These are phyloP conservation scores for Melieria picta DNA, from an alignment of 2,888 invertebrate genomes.

Conservation along the genomic window DNA sequence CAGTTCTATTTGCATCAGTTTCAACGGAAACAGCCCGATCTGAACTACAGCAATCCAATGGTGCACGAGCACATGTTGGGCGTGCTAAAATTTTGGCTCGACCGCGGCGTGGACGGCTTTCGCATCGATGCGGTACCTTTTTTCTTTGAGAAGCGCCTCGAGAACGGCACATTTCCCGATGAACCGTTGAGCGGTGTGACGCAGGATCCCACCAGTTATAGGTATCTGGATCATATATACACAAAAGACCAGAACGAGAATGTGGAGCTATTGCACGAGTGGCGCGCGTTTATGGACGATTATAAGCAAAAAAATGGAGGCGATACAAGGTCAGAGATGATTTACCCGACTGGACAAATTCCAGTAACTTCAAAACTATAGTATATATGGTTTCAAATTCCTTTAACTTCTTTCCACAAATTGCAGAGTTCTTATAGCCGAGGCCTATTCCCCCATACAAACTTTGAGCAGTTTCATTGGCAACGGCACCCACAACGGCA, in stretches of 20 bases:
- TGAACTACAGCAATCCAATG: constrained; percentile 78
- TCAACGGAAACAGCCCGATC: constrained; percentile 77
- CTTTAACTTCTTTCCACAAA: neutral
- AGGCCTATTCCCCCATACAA: constrained; percentile 70
- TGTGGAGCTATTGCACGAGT: constrained; percentile 70
- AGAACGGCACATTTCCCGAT: constrained; percentile 60
- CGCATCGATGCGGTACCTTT: constrained; percentile 75
- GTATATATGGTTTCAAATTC: neutral
- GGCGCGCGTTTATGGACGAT: constrained; percentile 69
- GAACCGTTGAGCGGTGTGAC: constrained; percentile 68
- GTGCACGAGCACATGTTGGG: constrained; percentile 75
- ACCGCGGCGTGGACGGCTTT: constrained; percentile 81
- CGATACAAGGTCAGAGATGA: constrained; percentile 52
- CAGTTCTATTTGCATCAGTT: constrained; percentile 78
- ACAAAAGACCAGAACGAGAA: constrained; percentile 73
- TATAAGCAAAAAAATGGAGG: constrained; percentile 60
- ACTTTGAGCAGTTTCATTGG: constrained; percentile 71
- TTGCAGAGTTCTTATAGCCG: constrained; percentile 52
- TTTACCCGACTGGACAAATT: neutral
- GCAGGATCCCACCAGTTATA: constrained; percentile 68
- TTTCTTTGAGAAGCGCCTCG: constrained; percentile 66
- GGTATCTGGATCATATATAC: constrained; percentile 71
- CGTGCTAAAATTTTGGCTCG: constrained; percentile 76
- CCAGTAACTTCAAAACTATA: too few relatives aligned
- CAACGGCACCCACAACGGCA: constrained; percentile 65